Percentiles rank a stretch among this genome's conserved stretches.
phyloP scores from a whole-genome alignment of 2,797 vertebrate genomes.

The Micropoecilia bifurca region DNA sequence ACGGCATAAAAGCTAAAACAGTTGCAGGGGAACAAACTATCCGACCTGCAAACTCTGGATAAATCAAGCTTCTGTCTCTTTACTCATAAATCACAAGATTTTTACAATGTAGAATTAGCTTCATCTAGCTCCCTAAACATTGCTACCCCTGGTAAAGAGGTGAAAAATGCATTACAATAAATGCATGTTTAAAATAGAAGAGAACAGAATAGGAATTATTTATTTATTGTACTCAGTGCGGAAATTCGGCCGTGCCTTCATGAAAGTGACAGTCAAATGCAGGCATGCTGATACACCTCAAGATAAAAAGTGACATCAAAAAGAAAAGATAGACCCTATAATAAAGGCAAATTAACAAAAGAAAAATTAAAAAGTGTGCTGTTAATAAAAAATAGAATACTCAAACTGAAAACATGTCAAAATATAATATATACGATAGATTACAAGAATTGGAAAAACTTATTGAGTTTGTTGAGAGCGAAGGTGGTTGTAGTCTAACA shows the following conservation, averaged over 20 bases:
- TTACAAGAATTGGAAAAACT: not conserved
- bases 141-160: not conserved
- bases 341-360: not conserved
- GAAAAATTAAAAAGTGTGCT: not conserved
- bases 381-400: not conserved
- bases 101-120: not conserved
- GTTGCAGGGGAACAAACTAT: conserved; percentile 35
- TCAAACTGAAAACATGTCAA: not conserved
- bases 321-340: not conserved
- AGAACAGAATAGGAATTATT: not conserved
- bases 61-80: conserved; percentile 29
- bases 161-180: not conserved
- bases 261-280: not conserved
- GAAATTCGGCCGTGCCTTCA: not conserved
- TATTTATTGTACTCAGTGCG: not conserved
- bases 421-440: not conserved
- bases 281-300: not conserved
- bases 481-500: not conserved
- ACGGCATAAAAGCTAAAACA: conserved; percentile 49
- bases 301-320: not conserved
- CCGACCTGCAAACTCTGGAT: conserved; percentile 39
- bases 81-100: not conserved
- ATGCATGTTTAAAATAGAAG: not conserved
- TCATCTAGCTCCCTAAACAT: not conserved
- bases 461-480: not conserved